Percentiles rank a stretch among this genome's conserved stretches.
These are phyloP conservation scores for Ceratitis capitata DNA, from an alignment of 1,140 invertebrate genomes.

Conservation along the genomic window DNA sequence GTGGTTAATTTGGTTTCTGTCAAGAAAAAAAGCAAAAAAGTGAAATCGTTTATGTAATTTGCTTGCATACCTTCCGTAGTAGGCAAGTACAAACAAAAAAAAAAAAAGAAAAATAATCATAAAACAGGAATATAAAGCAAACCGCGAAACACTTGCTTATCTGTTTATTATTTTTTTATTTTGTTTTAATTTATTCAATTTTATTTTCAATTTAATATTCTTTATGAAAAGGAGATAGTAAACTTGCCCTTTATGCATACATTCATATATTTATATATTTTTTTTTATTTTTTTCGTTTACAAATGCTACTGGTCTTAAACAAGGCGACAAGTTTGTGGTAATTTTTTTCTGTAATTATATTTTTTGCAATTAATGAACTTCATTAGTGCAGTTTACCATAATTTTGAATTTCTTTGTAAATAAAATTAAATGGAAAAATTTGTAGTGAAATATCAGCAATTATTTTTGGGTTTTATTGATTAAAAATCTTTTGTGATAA, in stretches of 20 bases:
- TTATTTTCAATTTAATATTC: too few species aligned
- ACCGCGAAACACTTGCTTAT: background rate
- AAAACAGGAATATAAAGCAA: background rate
- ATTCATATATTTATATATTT: background rate
- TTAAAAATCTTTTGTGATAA: too few species aligned
- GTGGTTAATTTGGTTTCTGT: background rate
- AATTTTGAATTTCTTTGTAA: too few species aligned
- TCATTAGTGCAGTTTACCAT: too few species aligned
- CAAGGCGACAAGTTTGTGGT: too few species aligned
- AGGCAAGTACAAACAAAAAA: background rate
- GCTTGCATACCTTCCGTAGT: background rate
- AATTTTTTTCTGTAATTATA: too few species aligned
- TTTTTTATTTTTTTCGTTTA: background rate
- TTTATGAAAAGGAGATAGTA: too few species aligned
- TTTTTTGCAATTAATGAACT: background rate
- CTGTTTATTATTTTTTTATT: background rate
- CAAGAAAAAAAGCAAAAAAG: background rate
- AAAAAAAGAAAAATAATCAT: background rate
- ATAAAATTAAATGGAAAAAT: too few species aligned
- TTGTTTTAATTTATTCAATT: too few species aligned
- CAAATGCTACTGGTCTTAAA: background rate
- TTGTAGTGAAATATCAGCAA: too few species aligned
- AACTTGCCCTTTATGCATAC: background rate
- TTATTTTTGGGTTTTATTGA: too few species aligned
- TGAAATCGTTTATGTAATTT: too few species aligned